Conservation (phyloP, 2,888 invertebrate genomes). For the Fragum whitleyi region DNA sequence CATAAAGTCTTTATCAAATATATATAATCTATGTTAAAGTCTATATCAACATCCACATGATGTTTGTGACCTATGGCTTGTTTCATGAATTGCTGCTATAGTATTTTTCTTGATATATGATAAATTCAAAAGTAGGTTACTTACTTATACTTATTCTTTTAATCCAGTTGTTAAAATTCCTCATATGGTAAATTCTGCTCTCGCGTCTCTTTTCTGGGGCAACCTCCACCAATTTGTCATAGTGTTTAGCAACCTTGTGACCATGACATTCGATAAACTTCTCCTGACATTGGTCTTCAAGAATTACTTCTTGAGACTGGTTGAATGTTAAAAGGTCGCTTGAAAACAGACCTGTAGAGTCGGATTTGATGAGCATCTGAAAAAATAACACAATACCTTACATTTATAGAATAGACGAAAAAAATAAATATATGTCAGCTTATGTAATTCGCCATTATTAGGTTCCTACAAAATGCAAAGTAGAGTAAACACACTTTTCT, state of each 20-base stretch:
- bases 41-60: neutral
- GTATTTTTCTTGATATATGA: neutral
- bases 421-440: too few species aligned
- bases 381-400: neutral
- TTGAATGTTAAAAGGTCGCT: neutral
- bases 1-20: neutral
- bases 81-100: neutral
- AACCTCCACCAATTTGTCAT: neutral
- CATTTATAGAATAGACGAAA: too few species aligned
- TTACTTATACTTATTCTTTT: neutral
- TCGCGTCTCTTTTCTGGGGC: neutral
- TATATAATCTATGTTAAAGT: neutral
- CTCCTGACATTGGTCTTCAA: neutral
- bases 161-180: conserved; percentile 4
- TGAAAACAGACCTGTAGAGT: neutral
- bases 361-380: neutral
- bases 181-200: conserved; percentile 1
- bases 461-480: too few species aligned
- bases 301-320: neutral
- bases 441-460: too few species aligned
- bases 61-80: neutral
- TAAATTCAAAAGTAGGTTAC: neutral
- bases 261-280: neutral
- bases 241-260: neutral
- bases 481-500: too few species aligned